phyloP scores from a whole-genome alignment of 2,888 invertebrate species.

The Piscicola geometra region DNA sequence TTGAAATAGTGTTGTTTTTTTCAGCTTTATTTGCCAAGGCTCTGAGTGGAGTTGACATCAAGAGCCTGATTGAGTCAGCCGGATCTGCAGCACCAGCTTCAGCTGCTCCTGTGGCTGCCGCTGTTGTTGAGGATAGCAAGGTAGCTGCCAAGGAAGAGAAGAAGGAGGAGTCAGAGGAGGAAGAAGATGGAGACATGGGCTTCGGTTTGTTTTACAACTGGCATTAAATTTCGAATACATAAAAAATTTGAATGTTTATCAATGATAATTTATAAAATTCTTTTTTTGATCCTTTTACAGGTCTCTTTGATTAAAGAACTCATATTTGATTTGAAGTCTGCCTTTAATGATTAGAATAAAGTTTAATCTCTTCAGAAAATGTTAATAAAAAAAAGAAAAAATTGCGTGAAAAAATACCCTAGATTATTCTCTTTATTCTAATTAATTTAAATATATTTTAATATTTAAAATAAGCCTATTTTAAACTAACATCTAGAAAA shows the following conservation, averaged over 20 bases:
- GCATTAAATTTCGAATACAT: not conserved
- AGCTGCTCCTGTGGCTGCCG: not conserved
- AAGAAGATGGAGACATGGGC: constrained; percentile 8
- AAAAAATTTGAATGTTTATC: not conserved
- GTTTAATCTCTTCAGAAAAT: too few species aligned
- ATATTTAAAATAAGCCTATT: too few species aligned
- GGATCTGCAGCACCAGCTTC: not conserved
- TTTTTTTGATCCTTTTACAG: not conserved
- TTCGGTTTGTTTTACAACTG: not conserved
- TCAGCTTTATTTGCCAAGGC: constrained; percentile 17
- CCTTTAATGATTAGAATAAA: too few species aligned
- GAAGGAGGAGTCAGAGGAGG: constrained; percentile 7
- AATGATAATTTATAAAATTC: too few species aligned
- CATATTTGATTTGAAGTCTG: too few species aligned
- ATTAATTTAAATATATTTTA: too few species aligned
- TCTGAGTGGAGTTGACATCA: constrained; percentile 1
- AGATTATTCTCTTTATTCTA: too few species aligned
- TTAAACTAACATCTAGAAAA: too few species aligned
- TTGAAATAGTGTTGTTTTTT: too few species aligned
- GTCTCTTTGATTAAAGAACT: not conserved
- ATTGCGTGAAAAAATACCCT: too few species aligned
- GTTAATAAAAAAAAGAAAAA: too few species aligned
- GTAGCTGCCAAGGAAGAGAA: not conserved
- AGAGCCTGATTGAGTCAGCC: not conserved
- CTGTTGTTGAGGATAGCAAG: not conserved